Percentiles rank a stretch among this genome's conserved stretches.
Conservation (phyloP, 1,140 invertebrate species). For the Popillia japonica region DNA sequence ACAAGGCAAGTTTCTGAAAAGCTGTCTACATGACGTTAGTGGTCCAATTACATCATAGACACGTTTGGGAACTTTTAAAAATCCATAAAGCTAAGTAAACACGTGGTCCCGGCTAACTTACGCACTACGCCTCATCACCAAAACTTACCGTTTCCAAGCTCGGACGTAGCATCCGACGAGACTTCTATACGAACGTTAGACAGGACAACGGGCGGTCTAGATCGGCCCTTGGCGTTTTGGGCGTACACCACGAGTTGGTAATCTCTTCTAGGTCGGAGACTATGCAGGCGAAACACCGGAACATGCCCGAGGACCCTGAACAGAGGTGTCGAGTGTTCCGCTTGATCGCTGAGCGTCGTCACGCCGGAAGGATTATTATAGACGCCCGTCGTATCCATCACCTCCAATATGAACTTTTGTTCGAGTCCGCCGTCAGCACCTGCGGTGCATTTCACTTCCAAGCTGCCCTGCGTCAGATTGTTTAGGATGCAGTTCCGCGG, state of each 20-base stretch:
- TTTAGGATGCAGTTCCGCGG: constrained; percentile 73
- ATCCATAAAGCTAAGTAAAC: too few species aligned
- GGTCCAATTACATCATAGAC: too few species aligned
- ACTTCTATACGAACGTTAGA: constrained; percentile 64
- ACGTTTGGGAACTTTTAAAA: too few species aligned
- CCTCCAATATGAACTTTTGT: constrained; percentile 84
- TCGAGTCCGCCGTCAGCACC: constrained; percentile 83
- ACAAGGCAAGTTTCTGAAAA: too few species aligned
- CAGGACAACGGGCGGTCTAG: constrained; percentile 69
- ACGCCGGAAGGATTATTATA: constrained; percentile 58
- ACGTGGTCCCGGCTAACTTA: too few species aligned
- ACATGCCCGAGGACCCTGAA: constrained; percentile 68
- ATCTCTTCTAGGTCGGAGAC: constrained; percentile 70
- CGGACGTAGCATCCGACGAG: constrained; percentile 38
- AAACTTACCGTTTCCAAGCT: constrained; percentile 52
- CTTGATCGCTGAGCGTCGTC: constrained; percentile 69
- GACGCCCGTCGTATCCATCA: constrained; percentile 71
- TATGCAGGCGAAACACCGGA: constrained; percentile 72
- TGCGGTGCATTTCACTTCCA: constrained; percentile 78
- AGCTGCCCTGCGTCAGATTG: constrained; percentile 65
- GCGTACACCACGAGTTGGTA: constrained; percentile 75
- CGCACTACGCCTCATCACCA: not conserved
- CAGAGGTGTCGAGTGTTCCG: constrained; percentile 62
- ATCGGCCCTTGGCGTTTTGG: constrained; percentile 75
- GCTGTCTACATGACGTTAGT: too few species aligned